Evolutionary conservation across 2,113 vertebrate species (phyloP).

Genomic region (Maccullochella peelii): DNA sequence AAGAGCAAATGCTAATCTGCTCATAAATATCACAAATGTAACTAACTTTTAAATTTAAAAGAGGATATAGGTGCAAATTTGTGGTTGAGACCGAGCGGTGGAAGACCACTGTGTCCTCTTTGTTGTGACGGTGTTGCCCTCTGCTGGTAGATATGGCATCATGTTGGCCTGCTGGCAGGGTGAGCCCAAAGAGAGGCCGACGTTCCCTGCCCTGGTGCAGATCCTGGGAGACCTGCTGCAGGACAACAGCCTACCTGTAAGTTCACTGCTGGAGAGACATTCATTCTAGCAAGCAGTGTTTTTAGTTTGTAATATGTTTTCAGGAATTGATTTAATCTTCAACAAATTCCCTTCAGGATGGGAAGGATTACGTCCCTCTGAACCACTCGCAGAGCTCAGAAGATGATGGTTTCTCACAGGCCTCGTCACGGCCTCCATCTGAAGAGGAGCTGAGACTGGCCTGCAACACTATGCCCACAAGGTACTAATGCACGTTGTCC

Average conservation of each 20-base stretch:
- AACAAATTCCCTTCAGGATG: conserved; percentile 81
- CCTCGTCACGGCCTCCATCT: conserved; percentile 88
- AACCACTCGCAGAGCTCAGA: conserved; percentile 91
- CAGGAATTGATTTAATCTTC: not conserved
- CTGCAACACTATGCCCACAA: conserved; percentile 89
- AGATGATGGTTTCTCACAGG: conserved; percentile 93
- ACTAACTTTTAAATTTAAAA: not conserved
- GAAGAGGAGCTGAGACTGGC: conserved; percentile 88
- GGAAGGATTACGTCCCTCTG: conserved; percentile 88
- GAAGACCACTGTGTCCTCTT: not conserved
- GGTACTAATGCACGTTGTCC: conserved; percentile 77
- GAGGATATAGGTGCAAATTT: not conserved
- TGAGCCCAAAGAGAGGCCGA: conserved; percentile 93
- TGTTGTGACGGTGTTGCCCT: conserved; percentile 64
- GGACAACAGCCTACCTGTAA: conserved; percentile 90
- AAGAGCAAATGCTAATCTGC: not conserved
- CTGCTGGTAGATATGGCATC: conserved; percentile 90
- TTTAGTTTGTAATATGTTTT: not conserved
- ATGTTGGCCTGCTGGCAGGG: conserved; percentile 98
- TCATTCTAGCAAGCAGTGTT: not conserved
- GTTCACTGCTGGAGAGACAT: conserved; percentile 17
- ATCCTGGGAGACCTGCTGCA: conserved; percentile 95
- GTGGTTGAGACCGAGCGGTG: not conserved
- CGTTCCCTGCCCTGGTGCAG: conserved; percentile 92
- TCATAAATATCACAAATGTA: not conserved